Conservation (phyloP, 2,113 vertebrate genomes). For the Syngnathus typhle region DNA sequence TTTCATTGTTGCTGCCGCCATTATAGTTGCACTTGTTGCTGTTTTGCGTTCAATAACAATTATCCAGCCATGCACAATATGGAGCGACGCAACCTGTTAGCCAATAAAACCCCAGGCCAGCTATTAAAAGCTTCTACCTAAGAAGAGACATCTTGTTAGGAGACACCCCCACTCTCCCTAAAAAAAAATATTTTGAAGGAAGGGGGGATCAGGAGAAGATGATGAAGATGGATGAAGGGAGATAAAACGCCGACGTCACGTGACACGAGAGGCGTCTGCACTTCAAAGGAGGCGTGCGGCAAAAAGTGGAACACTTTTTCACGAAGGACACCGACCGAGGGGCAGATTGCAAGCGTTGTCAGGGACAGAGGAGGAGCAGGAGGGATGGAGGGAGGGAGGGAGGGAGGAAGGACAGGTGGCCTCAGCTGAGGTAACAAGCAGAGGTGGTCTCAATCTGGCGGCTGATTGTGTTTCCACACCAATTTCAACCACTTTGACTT, state of each 20-base stretch:
- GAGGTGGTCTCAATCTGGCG: constrained; percentile 9
- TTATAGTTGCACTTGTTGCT: too few species aligned
- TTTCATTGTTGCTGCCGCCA: too few species aligned
- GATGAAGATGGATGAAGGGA: constrained; percentile 7
- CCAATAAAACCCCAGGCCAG: neutral
- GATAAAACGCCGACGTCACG: constrained; percentile 7
- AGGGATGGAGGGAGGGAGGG: constrained; percentile 4
- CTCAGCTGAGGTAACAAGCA: constrained; percentile 1
- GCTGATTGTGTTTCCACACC: constrained; percentile 7
- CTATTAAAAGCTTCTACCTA: neutral
- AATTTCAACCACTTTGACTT: constrained; percentile 4
- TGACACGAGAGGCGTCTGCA: constrained; percentile 26
- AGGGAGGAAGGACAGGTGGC: neutral
- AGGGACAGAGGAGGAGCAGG: constrained; percentile 2
- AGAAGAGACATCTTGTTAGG: neutral
- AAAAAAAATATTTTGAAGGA: neutral
- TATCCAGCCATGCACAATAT: too few species aligned
- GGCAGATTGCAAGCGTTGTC: constrained; percentile 28
- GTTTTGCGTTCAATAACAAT: too few species aligned
- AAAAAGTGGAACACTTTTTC: constrained; percentile 49
- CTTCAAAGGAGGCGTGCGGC: constrained; percentile 49
- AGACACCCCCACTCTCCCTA: neutral
- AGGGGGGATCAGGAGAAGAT: constrained; percentile 1
- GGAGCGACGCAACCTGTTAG: neutral
- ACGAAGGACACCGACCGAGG: constrained; percentile 36